Evolutionary conservation across 2,888 invertebrate genomes (phyloP).

Genomic region (Euzetes globulus): DNA sequence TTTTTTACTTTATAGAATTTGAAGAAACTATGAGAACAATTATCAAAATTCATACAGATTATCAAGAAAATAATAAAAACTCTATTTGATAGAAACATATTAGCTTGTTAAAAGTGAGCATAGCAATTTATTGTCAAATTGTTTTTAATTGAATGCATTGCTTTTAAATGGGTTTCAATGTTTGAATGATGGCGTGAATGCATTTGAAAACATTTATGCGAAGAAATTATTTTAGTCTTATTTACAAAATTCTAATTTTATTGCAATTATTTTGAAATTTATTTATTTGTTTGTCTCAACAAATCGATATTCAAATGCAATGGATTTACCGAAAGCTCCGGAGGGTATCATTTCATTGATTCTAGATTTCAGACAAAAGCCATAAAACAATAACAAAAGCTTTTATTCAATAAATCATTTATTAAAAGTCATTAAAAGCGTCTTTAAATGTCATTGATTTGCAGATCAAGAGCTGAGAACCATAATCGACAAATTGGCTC

Average conservation of each 20-base stretch:
- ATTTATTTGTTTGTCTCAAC: neutral
- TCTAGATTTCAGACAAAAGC: neutral
- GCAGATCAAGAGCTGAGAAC: constrained; percentile 66
- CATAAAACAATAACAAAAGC: neutral
- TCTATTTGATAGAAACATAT: too few relatives aligned
- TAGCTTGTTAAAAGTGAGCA: too few relatives aligned
- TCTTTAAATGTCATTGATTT: constrained; percentile 19
- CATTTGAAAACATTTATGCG: neutral
- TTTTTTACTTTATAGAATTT: too few relatives aligned
- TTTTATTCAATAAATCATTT: neutral
- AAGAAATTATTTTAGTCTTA: neutral
- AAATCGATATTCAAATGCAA: neutral
- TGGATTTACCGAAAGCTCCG: constrained; percentile 33
- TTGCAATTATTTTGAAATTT: neutral
- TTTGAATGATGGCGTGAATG: constrained; percentile 18
- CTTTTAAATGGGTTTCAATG: neutral
- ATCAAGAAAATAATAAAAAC: too few relatives aligned
- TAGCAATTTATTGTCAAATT: too few relatives aligned
- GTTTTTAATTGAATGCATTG: too few relatives aligned
- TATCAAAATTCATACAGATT: too few relatives aligned
- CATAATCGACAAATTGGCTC: constrained; percentile 96
- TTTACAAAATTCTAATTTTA: neutral
- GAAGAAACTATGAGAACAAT: too few relatives aligned
- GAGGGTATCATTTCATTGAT: constrained; percentile 13
- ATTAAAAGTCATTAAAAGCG: neutral